A percentile compares a stretch with the other conserved stretches of the same genome.
Conservation (phyloP, 2,113 vertebrate genomes). For the Oryzias woworae region DNA sequence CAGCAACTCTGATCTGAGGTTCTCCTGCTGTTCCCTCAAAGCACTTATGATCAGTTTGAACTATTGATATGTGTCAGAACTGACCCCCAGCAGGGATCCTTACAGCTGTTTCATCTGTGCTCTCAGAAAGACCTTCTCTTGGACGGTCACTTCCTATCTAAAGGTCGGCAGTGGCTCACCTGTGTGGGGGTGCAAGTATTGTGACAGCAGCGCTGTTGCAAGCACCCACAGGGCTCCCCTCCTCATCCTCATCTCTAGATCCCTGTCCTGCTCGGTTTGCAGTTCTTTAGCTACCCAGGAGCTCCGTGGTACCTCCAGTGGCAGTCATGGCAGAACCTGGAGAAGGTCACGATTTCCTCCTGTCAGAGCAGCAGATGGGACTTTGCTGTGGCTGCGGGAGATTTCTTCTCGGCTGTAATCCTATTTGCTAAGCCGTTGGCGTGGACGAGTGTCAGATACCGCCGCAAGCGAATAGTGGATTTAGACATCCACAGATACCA, state of each 20-base stretch:
- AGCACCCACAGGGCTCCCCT: constrained; percentile 75
- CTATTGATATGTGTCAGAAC: too few relatives aligned
- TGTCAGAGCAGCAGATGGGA: constrained; percentile 85
- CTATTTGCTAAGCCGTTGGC: constrained; percentile 88
- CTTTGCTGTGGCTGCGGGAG: constrained; percentile 49
- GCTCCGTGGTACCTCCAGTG: constrained; percentile 1
- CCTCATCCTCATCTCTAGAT: constrained; percentile 56
- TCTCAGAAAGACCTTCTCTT: neutral
- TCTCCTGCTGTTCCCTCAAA: too few relatives aligned
- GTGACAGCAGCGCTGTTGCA: constrained; percentile 68
- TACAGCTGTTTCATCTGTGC: too few relatives aligned
- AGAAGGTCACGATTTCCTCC: constrained; percentile 47
- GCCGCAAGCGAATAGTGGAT: neutral
- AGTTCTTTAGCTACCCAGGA: constrained; percentile 28
- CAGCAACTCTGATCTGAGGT: too few relatives aligned
- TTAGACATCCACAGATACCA: too few relatives aligned
- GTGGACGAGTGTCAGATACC: constrained; percentile 52
- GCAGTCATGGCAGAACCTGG: constrained; percentile 10
- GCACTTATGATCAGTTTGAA: too few relatives aligned
- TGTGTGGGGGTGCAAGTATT: constrained; percentile 61
- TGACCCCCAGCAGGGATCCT: too few relatives aligned
- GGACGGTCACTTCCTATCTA: neutral
- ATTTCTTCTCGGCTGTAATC: constrained; percentile 85
- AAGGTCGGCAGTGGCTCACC: constrained; percentile 63
- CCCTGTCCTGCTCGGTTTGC: neutral